Evolutionary conservation across 2,888 invertebrate species (phyloP), one percentile per base, ranked within the genome.

Genomic region (Thymelicus sylvestris): DNA sequence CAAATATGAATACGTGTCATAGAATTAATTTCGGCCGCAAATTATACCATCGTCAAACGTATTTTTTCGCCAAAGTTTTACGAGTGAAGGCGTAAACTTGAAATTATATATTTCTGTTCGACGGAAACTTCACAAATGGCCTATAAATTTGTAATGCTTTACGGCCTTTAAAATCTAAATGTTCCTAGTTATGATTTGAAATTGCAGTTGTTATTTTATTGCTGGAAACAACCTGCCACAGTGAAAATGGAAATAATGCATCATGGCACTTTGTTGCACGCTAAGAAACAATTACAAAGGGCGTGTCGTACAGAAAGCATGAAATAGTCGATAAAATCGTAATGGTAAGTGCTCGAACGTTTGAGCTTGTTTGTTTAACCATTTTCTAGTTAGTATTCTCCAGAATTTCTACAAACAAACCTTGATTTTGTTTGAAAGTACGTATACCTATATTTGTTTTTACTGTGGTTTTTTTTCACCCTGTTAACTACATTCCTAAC

Each of bases 81-180:
- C 64, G 59, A 64, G 47, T 69, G 68, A 52, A 38, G 47, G 48
- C 57, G 69, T 69, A 59, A 57, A 64, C 59, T 69, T 31, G 47
- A 50, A 69, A 69, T 67, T 44, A 44, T 69, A 41, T 63, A 69
- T 63, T 69, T 55, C 63, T 38, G 41, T 68, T 61, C 15, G 67
- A 66, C 55, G 66, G 38, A 62, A 69, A 69, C 47, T 69, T 69
- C 13, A n/a, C 63, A 59, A 48, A 69, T 48, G 64, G 59, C 10
- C 69, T 69, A 69, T 69, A 69, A 69, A 69, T 64, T 65, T 65
- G 69, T 70, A 65, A 70, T 60, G 15, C 38, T 70, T 70, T 70
- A 70, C 60, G 50, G 59, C 59, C 70, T 47, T 71, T 71, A 64
- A 71, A 71, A 70, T 65, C 24, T 65, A 65, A 70, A 70, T 48